These are phyloP conservation scores for Thermophis baileyi DNA, from an alignment of 2,113 vertebrate genomes.

Conservation along the genomic window DNA sequence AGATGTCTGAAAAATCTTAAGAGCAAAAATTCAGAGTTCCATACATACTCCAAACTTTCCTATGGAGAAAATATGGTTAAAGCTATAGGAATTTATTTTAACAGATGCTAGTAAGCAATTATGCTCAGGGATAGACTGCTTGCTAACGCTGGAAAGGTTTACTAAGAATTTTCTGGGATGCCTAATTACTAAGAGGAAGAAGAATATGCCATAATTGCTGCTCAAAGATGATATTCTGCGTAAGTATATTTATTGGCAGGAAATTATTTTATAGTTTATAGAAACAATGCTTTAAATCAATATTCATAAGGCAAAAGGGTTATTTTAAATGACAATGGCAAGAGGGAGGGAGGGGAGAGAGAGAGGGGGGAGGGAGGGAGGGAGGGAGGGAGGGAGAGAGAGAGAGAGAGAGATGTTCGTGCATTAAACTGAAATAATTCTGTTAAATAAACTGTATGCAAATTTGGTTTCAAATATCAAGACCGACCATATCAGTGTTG, in stretches of 20 bases:
- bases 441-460: neutral
- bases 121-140: neutral
- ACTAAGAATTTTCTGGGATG: neutral
- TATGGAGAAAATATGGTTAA: conserved; percentile 15
- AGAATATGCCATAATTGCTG: neutral
- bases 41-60: neutral
- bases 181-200: neutral
- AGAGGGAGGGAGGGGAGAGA: neutral
- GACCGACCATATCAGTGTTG: neutral
- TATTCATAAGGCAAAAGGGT: neutral
- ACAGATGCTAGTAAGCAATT: neutral
- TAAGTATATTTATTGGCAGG: neutral
- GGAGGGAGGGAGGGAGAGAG: neutral
- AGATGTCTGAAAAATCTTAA: neutral
- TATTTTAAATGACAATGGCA: neutral
- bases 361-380: neutral
- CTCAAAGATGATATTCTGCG: neutral
- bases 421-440: neutral
- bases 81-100: neutral
- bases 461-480: neutral
- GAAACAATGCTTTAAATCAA: neutral
- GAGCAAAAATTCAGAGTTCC: neutral
- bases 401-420: neutral
- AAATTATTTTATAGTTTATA: neutral
- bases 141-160: conserved; percentile 9